These are phyloP conservation scores for Microplitis demolitor DNA, from an alignment of 1,140 invertebrate species.

Conservation along the genomic window DNA sequence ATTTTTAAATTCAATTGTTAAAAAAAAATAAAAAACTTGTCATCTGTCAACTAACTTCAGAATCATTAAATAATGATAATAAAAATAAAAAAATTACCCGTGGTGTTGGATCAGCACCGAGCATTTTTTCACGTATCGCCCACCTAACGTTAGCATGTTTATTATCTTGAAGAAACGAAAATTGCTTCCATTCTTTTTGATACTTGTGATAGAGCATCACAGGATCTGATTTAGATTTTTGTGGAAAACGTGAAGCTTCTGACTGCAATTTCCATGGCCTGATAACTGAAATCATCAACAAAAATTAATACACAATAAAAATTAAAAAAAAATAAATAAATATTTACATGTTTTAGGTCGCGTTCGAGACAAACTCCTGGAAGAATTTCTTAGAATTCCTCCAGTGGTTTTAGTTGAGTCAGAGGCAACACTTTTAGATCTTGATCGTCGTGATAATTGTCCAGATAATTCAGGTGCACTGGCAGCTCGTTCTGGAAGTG, in stretches of 20 bases:
- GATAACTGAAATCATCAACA: constrained; percentile 56
- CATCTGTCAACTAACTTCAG: too few relatives aligned
- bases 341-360: constrained; percentile 49
- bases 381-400: constrained; percentile 28
- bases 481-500: constrained; percentile 3
- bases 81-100: too few relatives aligned
- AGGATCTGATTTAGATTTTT: constrained; percentile 67
- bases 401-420: constrained; percentile 32
- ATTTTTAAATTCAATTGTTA: background rate
- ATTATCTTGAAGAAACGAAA: constrained; percentile 73
- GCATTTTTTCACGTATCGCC: constrained; percentile 65
- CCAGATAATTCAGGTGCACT: constrained; percentile 33
- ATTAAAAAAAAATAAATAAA: background rate
- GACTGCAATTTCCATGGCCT: constrained; percentile 53
- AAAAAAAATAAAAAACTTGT: too few relatives aligned
- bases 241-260: constrained; percentile 38
- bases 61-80: too few relatives aligned
- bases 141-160: constrained; percentile 67
- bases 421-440: constrained; percentile 35
- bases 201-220: constrained; percentile 78
- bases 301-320: background rate
- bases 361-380: constrained; percentile 33
- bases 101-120: constrained; percentile 57
- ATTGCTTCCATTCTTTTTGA: constrained; percentile 73
- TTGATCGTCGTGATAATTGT: constrained; percentile 9